These are phyloP conservation scores for Masnerella sp. DNA, from an alignment of 2,888 invertebrate genomes.

Conservation along the genomic window DNA sequence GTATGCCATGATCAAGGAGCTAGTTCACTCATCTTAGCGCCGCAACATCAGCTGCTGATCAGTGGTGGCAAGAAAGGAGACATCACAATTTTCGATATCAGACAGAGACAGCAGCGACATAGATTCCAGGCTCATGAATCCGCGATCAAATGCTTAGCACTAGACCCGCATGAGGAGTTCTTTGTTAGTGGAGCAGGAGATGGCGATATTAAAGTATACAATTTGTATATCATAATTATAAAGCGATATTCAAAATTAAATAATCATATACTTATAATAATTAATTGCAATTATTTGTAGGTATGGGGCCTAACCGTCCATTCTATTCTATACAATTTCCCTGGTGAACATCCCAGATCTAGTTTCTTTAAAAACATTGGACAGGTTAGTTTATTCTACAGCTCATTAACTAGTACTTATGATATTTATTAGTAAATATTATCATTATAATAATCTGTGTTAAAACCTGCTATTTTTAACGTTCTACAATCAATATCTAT, in stretches of 20 bases:
- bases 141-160: conserved; percentile 95
- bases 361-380: conserved; percentile 99
- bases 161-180: conserved; percentile 96
- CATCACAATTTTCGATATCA: conserved; percentile 96
- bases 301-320: conserved; percentile 96
- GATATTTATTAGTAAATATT: no score
- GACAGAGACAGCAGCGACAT: conserved; percentile 91
- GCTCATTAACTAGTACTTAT: no score
- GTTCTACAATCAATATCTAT: no score
- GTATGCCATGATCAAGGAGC: conserved; percentile 96
- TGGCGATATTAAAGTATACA: conserved; percentile 90
- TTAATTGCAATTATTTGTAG: conserved; percentile 77
- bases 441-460: neutral
- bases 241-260: neutral
- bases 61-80: conserved; percentile 98
- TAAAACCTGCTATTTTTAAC: no score
- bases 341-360: conserved; percentile 96
- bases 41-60: conserved; percentile 94
- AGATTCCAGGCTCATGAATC: conserved; percentile 94
- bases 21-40: conserved; percentile 92
- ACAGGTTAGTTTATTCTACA: conserved; percentile 80
- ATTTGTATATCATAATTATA: no score
- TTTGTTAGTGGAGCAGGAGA: conserved; percentile 97
- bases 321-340: conserved; percentile 90
- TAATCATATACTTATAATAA: neutral